These are phyloP conservation scores for Bursaphelenchus mucronatus DNA, from an alignment of 1,140 invertebrate species.

Conservation along the genomic window DNA sequence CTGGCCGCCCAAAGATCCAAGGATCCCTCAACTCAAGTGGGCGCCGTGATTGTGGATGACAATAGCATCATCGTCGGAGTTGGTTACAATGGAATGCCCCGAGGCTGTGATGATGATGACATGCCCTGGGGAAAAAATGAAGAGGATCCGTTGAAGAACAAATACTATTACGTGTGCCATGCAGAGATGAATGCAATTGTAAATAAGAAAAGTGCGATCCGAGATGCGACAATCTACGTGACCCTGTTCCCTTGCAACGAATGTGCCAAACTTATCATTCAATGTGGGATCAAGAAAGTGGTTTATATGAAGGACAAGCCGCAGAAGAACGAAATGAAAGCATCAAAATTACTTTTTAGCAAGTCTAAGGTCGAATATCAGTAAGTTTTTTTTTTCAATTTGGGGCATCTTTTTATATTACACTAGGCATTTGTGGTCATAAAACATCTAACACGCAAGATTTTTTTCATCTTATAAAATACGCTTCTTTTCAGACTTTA, in stretches of 20 bases:
- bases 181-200: conserved; percentile 93
- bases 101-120: conserved; percentile 77
- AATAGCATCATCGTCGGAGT: conserved; percentile 84
- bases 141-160: conserved; percentile 20
- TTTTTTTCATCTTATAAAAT: too few relatives aligned
- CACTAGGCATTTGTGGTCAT: too few relatives aligned
- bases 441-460: too few relatives aligned
- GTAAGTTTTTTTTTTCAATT: too few relatives aligned
- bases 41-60: conserved; percentile 79
- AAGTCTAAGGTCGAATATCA: background rate
- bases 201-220: conserved; percentile 77
- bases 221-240: conserved; percentile 74
- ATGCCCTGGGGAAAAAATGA: conserved; percentile 73
- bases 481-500: too few relatives aligned
- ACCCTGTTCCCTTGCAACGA: conserved; percentile 90
- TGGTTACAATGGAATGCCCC: conserved; percentile 92
- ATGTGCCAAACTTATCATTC: conserved; percentile 90
- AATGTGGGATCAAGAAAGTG: conserved; percentile 16
- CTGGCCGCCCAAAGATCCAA: conserved; percentile 82
- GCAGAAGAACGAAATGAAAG: conserved; percentile 2
- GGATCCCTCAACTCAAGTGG: conserved; percentile 79
- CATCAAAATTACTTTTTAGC: conserved; percentile 8
- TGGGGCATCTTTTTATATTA: too few relatives aligned
- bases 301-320: conserved; percentile 21
- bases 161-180: conserved; percentile 75